Evolutionary conservation across 2,888 invertebrate genomes (phyloP).

Genomic region (Drosophila lutescens): DNA sequence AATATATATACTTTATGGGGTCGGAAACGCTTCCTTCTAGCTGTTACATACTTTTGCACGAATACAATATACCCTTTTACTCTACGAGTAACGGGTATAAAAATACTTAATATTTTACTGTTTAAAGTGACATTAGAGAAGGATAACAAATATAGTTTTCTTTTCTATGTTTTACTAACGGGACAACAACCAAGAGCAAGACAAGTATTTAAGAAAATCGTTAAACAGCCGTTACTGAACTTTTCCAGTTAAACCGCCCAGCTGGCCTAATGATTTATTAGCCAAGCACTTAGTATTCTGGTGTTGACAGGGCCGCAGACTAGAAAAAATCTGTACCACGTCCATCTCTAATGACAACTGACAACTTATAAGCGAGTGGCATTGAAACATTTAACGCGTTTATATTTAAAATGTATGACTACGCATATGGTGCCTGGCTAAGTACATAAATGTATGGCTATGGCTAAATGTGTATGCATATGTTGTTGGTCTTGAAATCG

Average conservation of each 20-base stretch:
- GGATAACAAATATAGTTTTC: background rate
- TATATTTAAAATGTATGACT: slow-evolving; percentile 53
- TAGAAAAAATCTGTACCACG: slow-evolving; percentile 41
- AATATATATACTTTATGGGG: too few species aligned
- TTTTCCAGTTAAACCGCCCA: slow-evolving; percentile 14
- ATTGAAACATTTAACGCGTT: slow-evolving; percentile 55
- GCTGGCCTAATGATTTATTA: slow-evolving; percentile 32
- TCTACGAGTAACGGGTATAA: too few species aligned
- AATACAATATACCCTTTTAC: too few species aligned
- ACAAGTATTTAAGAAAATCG: slow-evolving; percentile 8
- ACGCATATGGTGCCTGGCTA: slow-evolving; percentile 54
- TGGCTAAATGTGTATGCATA: slow-evolving; percentile 30
- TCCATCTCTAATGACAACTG: slow-evolving; percentile 39
- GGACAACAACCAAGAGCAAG: background rate
- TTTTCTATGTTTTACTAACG: background rate
- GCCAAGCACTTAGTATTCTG: slow-evolving; percentile 39
- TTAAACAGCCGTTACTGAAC: slow-evolving; percentile 11
- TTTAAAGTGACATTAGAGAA: too few species aligned
- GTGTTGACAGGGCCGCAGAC: slow-evolving; percentile 28
- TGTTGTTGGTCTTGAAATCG: slow-evolving; percentile 5
- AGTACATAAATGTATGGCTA: slow-evolving; percentile 40
- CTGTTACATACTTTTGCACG: too few species aligned
- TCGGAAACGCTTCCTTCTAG: too few species aligned
- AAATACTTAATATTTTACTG: too few species aligned
- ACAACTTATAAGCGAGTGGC: slow-evolving; percentile 30